Percentiles rank a stretch among this genome's conserved stretches.
Conservation (phyloP, 2,113 vertebrate species). For the Tragulus kanchil region DNA sequence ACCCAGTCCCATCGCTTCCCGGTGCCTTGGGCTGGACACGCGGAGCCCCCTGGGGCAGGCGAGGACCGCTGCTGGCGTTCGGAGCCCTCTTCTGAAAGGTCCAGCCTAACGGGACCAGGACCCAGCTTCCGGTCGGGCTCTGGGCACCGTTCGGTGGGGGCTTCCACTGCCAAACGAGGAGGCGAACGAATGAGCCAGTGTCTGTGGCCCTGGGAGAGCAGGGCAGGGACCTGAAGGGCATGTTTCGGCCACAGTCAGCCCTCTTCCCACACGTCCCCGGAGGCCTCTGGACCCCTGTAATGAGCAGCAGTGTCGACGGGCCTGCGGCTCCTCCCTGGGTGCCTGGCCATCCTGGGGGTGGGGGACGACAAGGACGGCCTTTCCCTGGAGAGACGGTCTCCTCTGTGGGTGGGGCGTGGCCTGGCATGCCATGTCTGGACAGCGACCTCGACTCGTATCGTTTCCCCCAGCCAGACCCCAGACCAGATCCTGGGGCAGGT, state of each 20-base stretch:
- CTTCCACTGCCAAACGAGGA: neutral
- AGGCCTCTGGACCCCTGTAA: neutral
- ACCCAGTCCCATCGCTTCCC: neutral
- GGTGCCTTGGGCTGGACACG: neutral
- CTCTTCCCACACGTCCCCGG: neutral
- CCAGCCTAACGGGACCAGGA: neutral
- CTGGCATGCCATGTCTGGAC: neutral
- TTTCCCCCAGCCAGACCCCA: neutral
- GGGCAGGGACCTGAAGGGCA: neutral
- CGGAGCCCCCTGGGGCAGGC: neutral
- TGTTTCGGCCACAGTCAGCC: neutral
- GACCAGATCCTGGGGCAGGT: constrained; percentile 24
- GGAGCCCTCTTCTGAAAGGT: neutral
- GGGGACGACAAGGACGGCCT: neutral
- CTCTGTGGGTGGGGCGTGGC: neutral
- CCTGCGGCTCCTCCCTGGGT: neutral
- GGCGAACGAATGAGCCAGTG: neutral
- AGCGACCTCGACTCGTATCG: neutral
- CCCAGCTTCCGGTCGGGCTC: neutral
- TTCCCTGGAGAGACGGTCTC: neutral
- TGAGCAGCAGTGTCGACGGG: neutral
- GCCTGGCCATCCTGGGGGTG: neutral
- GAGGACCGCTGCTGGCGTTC: neutral
- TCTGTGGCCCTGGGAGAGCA: neutral
- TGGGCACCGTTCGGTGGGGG: neutral